Conservation (phyloP, 1,140 invertebrate genomes). For the Pseudomyrmex sp. region DNA sequence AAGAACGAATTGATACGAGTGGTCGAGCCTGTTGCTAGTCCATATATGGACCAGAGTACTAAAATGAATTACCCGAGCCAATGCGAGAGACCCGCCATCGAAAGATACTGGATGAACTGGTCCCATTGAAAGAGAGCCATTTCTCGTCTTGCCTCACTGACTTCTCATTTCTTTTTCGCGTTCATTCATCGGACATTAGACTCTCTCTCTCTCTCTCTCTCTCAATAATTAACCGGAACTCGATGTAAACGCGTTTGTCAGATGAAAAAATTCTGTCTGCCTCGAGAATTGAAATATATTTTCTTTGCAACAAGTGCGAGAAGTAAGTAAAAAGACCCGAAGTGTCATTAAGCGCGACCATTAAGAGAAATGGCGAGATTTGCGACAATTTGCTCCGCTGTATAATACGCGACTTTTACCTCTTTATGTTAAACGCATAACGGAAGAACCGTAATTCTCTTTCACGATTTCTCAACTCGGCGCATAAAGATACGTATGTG, state of each 20-base stretch:
- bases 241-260: background rate
- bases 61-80: conserved; percentile 72
- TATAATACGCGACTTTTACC: conserved; percentile 54
- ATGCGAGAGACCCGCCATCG: conserved; percentile 63
- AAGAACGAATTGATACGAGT: conserved; percentile 66
- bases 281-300: too few species aligned
- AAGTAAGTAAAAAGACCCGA: conserved; percentile 12
- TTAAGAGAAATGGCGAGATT: conserved; percentile 49
- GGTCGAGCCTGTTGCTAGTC: conserved; percentile 62
- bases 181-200: conserved; percentile 78
- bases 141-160: conserved; percentile 56
- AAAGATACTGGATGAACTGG: conserved; percentile 69
- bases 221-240: background rate
- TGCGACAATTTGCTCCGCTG: conserved; percentile 48
- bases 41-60: conserved; percentile 66
- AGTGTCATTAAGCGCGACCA: conserved; percentile 4
- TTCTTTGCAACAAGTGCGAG: background rate
- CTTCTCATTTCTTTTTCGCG: conserved; percentile 66
- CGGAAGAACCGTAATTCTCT: background rate
- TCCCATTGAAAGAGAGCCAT: conserved; percentile 73
- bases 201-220: background rate
- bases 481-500: background rate
- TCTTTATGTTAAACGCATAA: conserved; percentile 36
- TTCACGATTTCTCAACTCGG: conserved; percentile 12
- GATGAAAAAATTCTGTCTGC: too few species aligned